Evolutionary conservation across 1,140 invertebrate species (phyloP).

Genomic region (Drosophila bocki): DNA sequence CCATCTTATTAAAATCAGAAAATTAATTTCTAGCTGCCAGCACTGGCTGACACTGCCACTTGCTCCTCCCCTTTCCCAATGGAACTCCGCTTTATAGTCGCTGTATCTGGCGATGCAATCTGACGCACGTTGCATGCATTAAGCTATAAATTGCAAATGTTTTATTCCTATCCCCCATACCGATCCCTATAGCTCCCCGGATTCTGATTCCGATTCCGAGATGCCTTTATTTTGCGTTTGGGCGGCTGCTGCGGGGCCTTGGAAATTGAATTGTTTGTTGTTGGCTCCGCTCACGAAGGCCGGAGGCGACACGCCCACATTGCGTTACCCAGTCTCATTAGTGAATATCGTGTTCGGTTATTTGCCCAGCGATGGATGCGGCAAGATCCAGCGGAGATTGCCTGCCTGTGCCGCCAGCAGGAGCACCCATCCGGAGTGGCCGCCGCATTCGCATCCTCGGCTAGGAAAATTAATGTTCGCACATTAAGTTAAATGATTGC

Average conservation of each 20-base stretch:
- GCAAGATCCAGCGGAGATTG: conserved; percentile 46
- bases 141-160: conserved; percentile 76
- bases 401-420: conserved; percentile 31
- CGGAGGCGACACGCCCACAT: conserved; percentile 68
- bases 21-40: not conserved
- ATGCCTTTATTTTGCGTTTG: conserved; percentile 43
- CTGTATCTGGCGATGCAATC: conserved; percentile 60
- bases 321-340: conserved; percentile 78
- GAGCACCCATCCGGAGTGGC: conserved; percentile 23
- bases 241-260: conserved; percentile 57
- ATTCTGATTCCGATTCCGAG: conserved; percentile 11
- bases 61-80: conserved; percentile 2
- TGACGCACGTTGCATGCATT: conserved; percentile 79
- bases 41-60: conserved; percentile 9
- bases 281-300: conserved; percentile 64
- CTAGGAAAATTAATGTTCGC: conserved; percentile 75
- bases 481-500: conserved; percentile 82
- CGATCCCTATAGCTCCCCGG: conserved; percentile 6
- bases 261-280: conserved; percentile 83
- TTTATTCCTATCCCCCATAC: conserved; percentile 41
- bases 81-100: conserved; percentile 20
- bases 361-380: conserved; percentile 70
- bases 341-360: conserved; percentile 73
- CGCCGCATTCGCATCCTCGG: conserved; percentile 42
- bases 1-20: not conserved